These are phyloP conservation scores for Caloenas nicobarica DNA, from an alignment of 2,113 vertebrate genomes.

Conservation along the genomic window DNA sequence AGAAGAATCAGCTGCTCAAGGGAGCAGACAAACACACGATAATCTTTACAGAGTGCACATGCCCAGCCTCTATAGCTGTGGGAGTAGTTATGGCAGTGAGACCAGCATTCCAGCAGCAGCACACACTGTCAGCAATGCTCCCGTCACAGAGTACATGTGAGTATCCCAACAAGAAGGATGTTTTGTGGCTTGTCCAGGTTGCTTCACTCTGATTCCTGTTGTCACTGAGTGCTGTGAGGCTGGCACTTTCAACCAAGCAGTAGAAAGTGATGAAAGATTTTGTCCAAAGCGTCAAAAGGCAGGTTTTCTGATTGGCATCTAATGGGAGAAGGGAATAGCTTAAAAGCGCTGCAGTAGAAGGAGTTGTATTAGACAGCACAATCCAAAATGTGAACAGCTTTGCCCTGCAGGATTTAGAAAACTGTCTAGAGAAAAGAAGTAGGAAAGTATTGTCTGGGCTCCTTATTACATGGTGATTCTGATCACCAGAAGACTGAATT, in stretches of 20 bases:
- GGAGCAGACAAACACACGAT: slow-evolving; percentile 89
- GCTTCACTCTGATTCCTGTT: background rate
- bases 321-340: background rate
- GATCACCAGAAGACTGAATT: background rate
- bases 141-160: slow-evolving; percentile 98
- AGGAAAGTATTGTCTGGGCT: background rate
- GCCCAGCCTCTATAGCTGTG: slow-evolving; percentile 98
- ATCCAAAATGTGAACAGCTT: background rate
- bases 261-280: background rate
- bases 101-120: slow-evolving; percentile 94
- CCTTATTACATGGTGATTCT: background rate
- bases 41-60: slow-evolving; percentile 98
- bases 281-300: background rate
- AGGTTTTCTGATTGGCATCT: background rate
- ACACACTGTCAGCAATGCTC: slow-evolving; percentile 98
- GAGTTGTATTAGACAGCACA: background rate
- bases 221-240: background rate
- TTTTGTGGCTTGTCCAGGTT: background rate
- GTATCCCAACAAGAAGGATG: slow-evolving; percentile 24
- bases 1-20: slow-evolving; percentile 86
- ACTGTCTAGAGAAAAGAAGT: background rate
- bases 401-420: background rate
- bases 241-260: background rate
- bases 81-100: slow-evolving; percentile 97
- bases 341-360: background rate